These are phyloP conservation scores for Gasterosteus nipponicus DNA, from an alignment of 2,113 vertebrate species.

Conservation along the genomic window DNA sequence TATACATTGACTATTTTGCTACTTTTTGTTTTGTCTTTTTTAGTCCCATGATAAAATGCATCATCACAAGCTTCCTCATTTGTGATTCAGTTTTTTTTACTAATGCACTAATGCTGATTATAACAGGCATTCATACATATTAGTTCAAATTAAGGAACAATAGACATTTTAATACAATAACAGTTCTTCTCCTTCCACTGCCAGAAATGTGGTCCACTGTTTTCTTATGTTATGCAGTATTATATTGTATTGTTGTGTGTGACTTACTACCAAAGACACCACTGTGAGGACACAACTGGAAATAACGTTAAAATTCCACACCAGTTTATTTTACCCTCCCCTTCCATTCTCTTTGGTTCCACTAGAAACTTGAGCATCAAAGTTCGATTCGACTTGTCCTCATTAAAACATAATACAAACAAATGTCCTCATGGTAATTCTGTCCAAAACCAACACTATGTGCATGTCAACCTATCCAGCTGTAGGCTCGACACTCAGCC, in stretches of 20 bases:
- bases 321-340: background rate
- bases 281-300: background rate
- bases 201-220: background rate
- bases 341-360: background rate
- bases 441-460: background rate
- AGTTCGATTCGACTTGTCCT: slow-evolving; percentile 28
- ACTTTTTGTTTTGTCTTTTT: background rate
- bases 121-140: background rate
- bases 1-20: background rate
- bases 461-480: slow-evolving; percentile 72
- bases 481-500: slow-evolving; percentile 67
- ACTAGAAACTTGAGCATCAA: slow-evolving; percentile 9
- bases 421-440: background rate
- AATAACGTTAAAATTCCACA: no score
- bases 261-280: background rate
- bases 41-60: background rate
- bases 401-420: background rate
- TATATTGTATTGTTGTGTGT: background rate
- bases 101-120: background rate
- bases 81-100: background rate
- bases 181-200: background rate
- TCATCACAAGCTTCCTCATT: background rate
- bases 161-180: background rate
- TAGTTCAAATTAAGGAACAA: background rate
- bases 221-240: background rate